Evolutionary conservation across 2,888 invertebrate species (phyloP), one percentile per base, ranked within the genome.

Genomic region (Galeopsomyia nigrocyanea): DNA sequence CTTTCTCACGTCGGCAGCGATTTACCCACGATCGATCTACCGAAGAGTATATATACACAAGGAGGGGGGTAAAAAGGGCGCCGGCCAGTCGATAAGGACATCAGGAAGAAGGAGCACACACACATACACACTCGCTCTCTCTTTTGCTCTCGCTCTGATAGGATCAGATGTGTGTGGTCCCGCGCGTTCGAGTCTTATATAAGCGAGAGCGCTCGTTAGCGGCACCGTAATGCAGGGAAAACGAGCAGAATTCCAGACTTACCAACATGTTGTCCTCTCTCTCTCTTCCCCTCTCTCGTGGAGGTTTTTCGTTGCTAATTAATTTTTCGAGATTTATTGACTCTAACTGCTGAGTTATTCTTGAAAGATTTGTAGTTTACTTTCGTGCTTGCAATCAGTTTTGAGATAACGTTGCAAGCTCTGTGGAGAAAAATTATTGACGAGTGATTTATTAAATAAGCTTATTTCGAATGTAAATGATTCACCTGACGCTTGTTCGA

Each of bases 131-230:
- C 47, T n/a, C 17, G 39, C 61, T 61, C 61, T 49, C 21, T 61
- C 17, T 16, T 14, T 22, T 26, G 21, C 57, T 26, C 31, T 16
- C 51, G 0, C 22, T 1, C 78, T 84, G 86, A 86, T 86, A 86
- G 84, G 84, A 86, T 86, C 86, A 81, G 82, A 84, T 82, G 86
- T 83, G 83, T 86, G 86, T 84, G 84, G 86, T 86, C 86, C 83
- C 77, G 79, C 82, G 82, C 80, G 85, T 85, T 85, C 83, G 84
- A 83, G 85, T 84, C 84, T 85, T 85, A 84, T 84, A 83, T 84
- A 85, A 84, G 67, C 55, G 75, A 70, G 79, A 80, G 79, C 79
- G 85, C 85, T 86, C 85, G 86, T 86, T 86, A 86, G 86, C 84
- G 84, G 84, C 83, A 84, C 81, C 78, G 81, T 79, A 68, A 70